A percentile compares a stretch with the other conserved stretches of the same genome.
phyloP scores from a whole-genome alignment of 2,113 vertebrate species.

The pig (Sus scrofa) region T2T-Sscrofa CM000818.6:107632001-107632500 shows the following conservation, averaged over 20 bases:
- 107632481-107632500: conserved; percentile 87
- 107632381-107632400: conserved; percentile 24
- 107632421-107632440: conserved; percentile 86
- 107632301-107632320: not conserved
- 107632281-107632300: not conserved
- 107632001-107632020: conserved; percentile 86
- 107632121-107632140: not conserved
- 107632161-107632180: not conserved
- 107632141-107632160: conserved; percentile 1
- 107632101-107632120: not conserved
- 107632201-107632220: conserved; percentile 51
- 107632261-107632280: conserved; percentile 80
- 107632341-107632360: not conserved
- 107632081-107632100: not conserved
- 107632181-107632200: conserved; percentile 50
- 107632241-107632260: conserved; percentile 79
- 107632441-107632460: conserved; percentile 90
- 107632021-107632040: conserved; percentile 72
- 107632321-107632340: conserved; percentile 50
- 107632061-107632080: not conserved
- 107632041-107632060: conserved; percentile 55
- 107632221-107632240: conserved; percentile 73
- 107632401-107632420: not conserved
- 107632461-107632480: conserved; percentile 90
- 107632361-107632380: not conserved